These are phyloP conservation scores for Chaenocephalus aceratus DNA, from an alignment of 2,113 vertebrate genomes.

Conservation along the genomic window DNA sequence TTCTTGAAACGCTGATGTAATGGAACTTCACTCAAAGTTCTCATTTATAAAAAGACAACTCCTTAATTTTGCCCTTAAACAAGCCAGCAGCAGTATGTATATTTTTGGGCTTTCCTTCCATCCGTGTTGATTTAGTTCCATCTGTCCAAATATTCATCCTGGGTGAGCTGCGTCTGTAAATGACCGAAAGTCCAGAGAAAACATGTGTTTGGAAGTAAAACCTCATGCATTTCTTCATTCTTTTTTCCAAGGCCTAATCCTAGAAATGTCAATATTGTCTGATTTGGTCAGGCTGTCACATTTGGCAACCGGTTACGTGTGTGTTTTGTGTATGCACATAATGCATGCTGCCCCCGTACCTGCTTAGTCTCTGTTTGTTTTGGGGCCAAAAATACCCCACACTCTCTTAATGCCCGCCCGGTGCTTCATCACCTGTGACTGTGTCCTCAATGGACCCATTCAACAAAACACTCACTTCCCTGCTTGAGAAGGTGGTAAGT, in stretches of 20 bases:
- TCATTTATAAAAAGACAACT: neutral
- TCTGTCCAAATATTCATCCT: neutral
- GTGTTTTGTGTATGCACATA: conserved; percentile 7
- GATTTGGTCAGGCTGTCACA: conserved; percentile 34
- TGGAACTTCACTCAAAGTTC: neutral
- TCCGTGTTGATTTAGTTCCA: conserved; percentile 13
- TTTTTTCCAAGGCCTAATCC: conserved; percentile 18
- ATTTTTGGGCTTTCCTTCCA: neutral
- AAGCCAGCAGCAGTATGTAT: conserved; percentile 21
- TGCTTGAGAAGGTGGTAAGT: conserved; percentile 29
- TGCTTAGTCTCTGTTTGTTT: conserved; percentile 27
- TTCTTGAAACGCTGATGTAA: neutral
- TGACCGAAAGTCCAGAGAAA: conserved; percentile 18
- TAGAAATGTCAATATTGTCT: conserved; percentile 53
- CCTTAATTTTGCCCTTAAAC: neutral
- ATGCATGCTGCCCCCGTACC: neutral
- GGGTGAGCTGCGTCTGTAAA: conserved; percentile 1
- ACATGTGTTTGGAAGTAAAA: conserved; percentile 22
- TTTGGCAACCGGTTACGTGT: neutral
- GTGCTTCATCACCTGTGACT: conserved; percentile 38
- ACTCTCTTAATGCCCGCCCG: conserved; percentile 5
- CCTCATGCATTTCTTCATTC: conserved; percentile 51
- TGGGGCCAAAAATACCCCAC: conserved; percentile 41
- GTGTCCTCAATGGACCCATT: conserved; percentile 64
- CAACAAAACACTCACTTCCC: conserved; percentile 47